Base-by-base conservation (phyloP, 2,888 invertebrate genomes). In the Microctonus brassicae region DNA sequence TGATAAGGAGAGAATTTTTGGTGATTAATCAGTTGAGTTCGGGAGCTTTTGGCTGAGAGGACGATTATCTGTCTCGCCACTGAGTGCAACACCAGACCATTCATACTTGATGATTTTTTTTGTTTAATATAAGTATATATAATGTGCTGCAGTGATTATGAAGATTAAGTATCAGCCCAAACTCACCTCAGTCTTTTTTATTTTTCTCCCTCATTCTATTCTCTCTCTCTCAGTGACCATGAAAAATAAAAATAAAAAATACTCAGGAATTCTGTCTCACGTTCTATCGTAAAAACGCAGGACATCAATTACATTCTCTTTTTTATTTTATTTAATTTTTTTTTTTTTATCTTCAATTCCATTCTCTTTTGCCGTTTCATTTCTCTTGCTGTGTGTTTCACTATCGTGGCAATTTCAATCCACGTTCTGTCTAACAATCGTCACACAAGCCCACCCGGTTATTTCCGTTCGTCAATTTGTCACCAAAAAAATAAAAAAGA, bases 1-100 rank as follows among this genome's bases (percentile, higher is more conserved):
- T 33, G 26, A 36, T 55, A 52, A 33, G n/a, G 55, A 64, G n/a
- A 33, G 60, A 65, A 62, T 47, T 70, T 76, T 73, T n/a, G 1
- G 73, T 77, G 78, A 79, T 79, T 79, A 79, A 79, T 79, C 79
- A 79, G 73, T 63, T 65, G 17, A 33, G 33, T 33, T 47, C 33
- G 39, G 55, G 52, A 71, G 53, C 52, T 47, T 57, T 60, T 13
- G 47, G 34, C 33, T 20, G 6, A 20, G n/a, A 47, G 17, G 47
- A 29, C 63, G 52, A 64, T 47, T 52, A 52, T 64, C 42, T 63
- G 70, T 72, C 70, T 64, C 63, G 42, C 26, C 26, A 55, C 64
- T 68, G 66, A 47, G 17, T 47, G 20, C n/a, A n/a, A 47, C 47
- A 47, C 17, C 47, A 47, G 62, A 69, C 60, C 62, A 62, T 57